phyloP scores from a whole-genome alignment of 2,888 invertebrate genomes.

The Lissocephala sabroskyi region DNA sequence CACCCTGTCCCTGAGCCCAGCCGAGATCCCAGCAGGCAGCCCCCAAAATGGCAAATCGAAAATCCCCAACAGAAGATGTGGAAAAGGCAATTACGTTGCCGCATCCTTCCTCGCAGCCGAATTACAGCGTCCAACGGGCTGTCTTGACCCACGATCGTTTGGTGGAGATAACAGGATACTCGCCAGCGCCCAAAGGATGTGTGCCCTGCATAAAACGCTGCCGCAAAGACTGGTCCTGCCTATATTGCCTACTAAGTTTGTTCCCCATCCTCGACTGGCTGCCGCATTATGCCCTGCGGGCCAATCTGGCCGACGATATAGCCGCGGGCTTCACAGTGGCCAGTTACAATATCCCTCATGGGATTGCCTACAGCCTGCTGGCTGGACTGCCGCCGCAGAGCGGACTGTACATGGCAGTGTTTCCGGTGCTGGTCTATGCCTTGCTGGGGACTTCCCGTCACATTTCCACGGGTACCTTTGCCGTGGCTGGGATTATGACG shows the following conservation, averaged over 20 bases:
- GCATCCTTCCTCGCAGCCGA: constrained; percentile 43
- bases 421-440: constrained; percentile 85
- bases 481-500: constrained; percentile 87
- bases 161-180: constrained; percentile 56
- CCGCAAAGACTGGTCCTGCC: constrained; percentile 48
- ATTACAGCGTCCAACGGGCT: constrained; percentile 50
- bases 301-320: constrained; percentile 78
- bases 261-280: constrained; percentile 77
- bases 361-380: constrained; percentile 76
- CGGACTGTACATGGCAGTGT: constrained; percentile 86
- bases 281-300: constrained; percentile 76
- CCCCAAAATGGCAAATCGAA: no score
- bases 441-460: constrained; percentile 87
- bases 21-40: no score
- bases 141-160: constrained; percentile 52
- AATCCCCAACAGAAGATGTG: no score
- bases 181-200: constrained; percentile 54
- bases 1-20: no score
- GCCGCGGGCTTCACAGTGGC: constrained; percentile 86
- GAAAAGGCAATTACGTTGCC: not conserved
- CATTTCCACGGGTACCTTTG: constrained; percentile 86
- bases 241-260: constrained; percentile 48
- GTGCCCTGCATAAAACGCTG: constrained; percentile 37
- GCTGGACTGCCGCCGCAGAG: constrained; percentile 78
- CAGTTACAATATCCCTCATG: constrained; percentile 88